phyloP scores from a whole-genome alignment of 2,113 vertebrate species.

The Alosa alosa region DNA sequence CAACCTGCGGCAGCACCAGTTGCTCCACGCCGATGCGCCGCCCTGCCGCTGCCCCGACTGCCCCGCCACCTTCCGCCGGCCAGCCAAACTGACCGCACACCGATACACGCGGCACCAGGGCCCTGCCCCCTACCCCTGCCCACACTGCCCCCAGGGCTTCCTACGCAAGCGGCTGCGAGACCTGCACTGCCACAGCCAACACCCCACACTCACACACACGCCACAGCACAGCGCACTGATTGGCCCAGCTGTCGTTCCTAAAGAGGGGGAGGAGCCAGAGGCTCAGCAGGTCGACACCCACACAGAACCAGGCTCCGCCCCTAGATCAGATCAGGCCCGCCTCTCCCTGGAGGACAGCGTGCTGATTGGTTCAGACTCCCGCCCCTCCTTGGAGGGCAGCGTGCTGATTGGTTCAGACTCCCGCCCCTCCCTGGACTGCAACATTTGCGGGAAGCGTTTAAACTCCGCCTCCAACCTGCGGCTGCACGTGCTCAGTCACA shows the following conservation, averaged over 20 bases:
- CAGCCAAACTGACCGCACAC: conserved; percentile 74
- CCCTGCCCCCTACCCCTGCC: conserved; percentile 72
- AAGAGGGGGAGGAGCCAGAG: not conserved
- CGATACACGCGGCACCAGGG: conserved; percentile 69
- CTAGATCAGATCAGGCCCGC: too few relatives aligned
- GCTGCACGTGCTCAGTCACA: conserved; percentile 70
- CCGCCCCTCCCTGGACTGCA: conserved; percentile 61
- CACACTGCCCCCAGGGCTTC: conserved; percentile 72
- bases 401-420: not conserved
- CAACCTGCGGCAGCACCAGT: conserved; percentile 85
- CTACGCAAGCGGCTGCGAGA: conserved; percentile 69
- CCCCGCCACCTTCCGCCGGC: conserved; percentile 72
- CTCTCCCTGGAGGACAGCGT: too few relatives aligned
- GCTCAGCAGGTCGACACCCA: not conserved
- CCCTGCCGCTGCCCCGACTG: conserved; percentile 71
- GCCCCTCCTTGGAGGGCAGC: conserved; percentile 45
- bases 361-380: not conserved
- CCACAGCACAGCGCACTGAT: not conserved
- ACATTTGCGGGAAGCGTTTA: conserved; percentile 72
- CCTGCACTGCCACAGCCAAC: conserved; percentile 65
- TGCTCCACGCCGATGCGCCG: conserved; percentile 71
- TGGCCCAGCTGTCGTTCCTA: not conserved
- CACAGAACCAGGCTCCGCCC: too few relatives aligned
- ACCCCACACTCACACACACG: conserved; percentile 42
- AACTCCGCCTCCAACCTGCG: conserved; percentile 73